phyloP scores from a whole-genome alignment of 1,140 invertebrate species.

The Listronotus bonariensis region DNA sequence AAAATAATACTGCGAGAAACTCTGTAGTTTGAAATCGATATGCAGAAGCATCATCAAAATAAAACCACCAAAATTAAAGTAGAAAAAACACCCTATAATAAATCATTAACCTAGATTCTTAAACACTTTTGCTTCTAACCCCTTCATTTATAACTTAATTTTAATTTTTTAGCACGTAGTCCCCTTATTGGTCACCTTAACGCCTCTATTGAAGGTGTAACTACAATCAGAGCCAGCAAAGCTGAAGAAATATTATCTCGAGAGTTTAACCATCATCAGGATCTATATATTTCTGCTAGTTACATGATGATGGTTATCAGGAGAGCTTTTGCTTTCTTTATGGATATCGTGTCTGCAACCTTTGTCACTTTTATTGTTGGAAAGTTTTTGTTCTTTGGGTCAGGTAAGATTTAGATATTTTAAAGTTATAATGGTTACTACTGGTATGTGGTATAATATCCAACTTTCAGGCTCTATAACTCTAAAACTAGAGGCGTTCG shows the following conservation, averaged over 20 bases:
- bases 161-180: constrained; percentile 54
- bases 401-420: constrained; percentile 65
- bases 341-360: constrained; percentile 75
- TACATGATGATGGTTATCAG: constrained; percentile 66
- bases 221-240: constrained; percentile 85
- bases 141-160: too few species aligned
- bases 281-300: constrained; percentile 71
- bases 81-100: too few species aligned
- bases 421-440: too few species aligned
- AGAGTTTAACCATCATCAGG: constrained; percentile 82
- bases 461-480: too few species aligned
- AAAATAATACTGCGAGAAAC: too few species aligned
- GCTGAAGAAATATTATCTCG: constrained; percentile 76
- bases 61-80: too few species aligned
- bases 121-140: too few species aligned
- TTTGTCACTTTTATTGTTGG: constrained; percentile 73
- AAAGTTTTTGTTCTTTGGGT: constrained; percentile 54
- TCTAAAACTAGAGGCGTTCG: too few species aligned
- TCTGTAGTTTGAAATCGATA: too few species aligned
- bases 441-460: too few species aligned
- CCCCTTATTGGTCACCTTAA: constrained; percentile 74
- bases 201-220: constrained; percentile 72
- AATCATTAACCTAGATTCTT: too few species aligned
- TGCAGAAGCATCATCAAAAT: too few species aligned
- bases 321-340: constrained; percentile 75